These are phyloP conservation scores for Phoxinus dragarum DNA, from an alignment of 2,797 vertebrate genomes.

Conservation along the genomic window DNA sequence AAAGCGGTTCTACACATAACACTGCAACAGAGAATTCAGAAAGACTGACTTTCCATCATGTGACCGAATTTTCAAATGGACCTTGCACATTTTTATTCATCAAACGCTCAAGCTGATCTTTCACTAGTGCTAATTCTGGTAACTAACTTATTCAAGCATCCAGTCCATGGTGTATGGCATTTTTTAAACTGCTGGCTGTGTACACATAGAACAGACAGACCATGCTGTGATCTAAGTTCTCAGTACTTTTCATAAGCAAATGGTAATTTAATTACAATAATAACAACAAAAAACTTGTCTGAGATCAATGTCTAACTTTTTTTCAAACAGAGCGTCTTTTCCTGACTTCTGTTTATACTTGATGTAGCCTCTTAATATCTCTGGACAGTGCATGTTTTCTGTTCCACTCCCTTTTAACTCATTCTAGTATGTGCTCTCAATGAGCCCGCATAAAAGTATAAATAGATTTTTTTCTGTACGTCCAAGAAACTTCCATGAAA, in stretches of 20 bases:
- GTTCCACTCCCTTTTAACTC: background rate
- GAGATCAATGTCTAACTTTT: background rate
- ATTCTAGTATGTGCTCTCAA: too few species aligned
- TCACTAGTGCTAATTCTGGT: background rate
- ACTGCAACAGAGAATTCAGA: background rate
- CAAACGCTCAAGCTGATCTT: background rate
- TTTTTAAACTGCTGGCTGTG: constrained; percentile 7
- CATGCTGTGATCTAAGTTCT: background rate
- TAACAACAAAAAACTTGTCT: constrained; percentile 12
- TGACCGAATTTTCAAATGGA: background rate
- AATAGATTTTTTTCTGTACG: too few species aligned
- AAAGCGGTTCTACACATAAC: background rate
- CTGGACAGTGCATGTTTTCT: constrained; percentile 18
- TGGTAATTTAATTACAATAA: background rate
- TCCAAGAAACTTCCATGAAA: too few species aligned
- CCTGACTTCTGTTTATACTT: constrained; percentile 10
- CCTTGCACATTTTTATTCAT: background rate
- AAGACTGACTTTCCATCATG: background rate
- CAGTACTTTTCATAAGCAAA: constrained; percentile 1
- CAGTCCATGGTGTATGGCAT: background rate
- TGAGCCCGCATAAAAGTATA: too few species aligned
- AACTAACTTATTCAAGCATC: background rate
- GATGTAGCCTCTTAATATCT: background rate
- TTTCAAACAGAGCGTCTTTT: background rate
- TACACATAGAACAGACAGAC: background rate